Conservation (phyloP, 2,888 invertebrate genomes). For the Ochropleura plecta region DNA sequence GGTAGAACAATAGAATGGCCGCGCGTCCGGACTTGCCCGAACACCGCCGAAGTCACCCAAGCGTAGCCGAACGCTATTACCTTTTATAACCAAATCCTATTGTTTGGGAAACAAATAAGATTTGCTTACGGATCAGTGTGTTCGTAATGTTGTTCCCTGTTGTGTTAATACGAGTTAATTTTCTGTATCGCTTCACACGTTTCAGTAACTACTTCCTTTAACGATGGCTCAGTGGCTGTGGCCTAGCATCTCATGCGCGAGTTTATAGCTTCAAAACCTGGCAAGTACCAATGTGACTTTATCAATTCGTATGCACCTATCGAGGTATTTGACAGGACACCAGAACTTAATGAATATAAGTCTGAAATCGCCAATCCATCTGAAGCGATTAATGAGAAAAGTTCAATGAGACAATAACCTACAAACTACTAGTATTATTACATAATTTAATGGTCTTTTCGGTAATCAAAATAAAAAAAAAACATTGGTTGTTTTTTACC, state of each 20-base stretch:
- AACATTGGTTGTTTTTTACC: neutral
- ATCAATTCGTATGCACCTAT: neutral
- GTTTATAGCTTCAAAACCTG: neutral
- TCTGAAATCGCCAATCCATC: neutral
- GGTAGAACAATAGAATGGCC: constrained; percentile 83
- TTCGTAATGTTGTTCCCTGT: constrained; percentile 41
- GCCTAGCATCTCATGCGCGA: neutral
- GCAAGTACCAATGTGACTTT: neutral
- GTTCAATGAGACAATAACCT: too few species aligned
- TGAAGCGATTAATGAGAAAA: neutral
- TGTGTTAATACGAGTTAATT: constrained; percentile 52
- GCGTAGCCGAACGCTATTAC: constrained; percentile 61
- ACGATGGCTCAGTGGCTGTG: neutral
- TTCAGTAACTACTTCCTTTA: constrained; percentile 7
- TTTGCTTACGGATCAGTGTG: constrained; percentile 49
- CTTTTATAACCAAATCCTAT: constrained; percentile 66
- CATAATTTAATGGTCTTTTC: neutral
- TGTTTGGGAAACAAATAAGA: constrained; percentile 62
- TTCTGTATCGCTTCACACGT: constrained; percentile 48
- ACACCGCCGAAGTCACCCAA: constrained; percentile 45
- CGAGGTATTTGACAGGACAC: neutral
- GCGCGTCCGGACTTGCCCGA: constrained; percentile 51
- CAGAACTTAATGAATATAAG: neutral
- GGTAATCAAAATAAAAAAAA: neutral
- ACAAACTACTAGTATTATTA: too few species aligned